Evolutionary conservation across 1,140 invertebrate species (phyloP).

Genomic region (Lordiphosa stackelbergi): DNA sequence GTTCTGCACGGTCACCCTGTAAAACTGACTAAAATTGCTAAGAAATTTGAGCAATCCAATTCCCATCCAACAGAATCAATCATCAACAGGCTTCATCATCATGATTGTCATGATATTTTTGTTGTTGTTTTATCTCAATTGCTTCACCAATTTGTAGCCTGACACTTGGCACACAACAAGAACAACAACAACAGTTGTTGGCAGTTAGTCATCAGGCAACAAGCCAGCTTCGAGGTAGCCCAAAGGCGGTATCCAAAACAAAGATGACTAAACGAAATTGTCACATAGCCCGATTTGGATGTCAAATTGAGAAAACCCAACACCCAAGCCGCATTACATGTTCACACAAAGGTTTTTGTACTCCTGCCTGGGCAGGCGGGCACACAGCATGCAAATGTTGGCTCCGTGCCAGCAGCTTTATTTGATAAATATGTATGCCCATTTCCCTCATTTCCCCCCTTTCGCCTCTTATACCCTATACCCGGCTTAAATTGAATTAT

Average conservation of each 20-base stretch:
- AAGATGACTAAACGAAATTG: constrained; percentile 44
- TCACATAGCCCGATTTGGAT: constrained; percentile 22
- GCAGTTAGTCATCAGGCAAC: constrained; percentile 26
- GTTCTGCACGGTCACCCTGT: too few relatives aligned
- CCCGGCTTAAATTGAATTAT: constrained; percentile 46
- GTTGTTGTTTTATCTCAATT: constrained; percentile 32
- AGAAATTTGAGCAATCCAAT: background rate
- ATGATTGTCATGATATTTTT: constrained; percentile 40
- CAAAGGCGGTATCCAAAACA: constrained; percentile 14
- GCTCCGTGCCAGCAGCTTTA: constrained; percentile 22
- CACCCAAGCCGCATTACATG: constrained; percentile 8
- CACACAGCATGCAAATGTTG: constrained; percentile 10
- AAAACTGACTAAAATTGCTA: too few relatives aligned
- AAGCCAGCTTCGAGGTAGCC: constrained; percentile 8
- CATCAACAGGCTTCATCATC: constrained; percentile 25
- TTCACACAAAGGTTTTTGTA: constrained; percentile 2
- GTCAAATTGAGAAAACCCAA: constrained; percentile 22
- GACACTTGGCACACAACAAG: constrained; percentile 28
- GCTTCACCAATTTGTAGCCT: constrained; percentile 30
- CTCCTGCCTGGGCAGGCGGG: background rate
- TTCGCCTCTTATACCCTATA: background rate
- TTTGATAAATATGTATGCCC: constrained; percentile 32
- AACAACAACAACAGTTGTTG: constrained; percentile 9
- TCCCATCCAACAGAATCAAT: constrained; percentile 22
- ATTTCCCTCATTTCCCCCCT: constrained; percentile 8